Evolutionary conservation across 2,888 invertebrate genomes (phyloP).

Genomic region (Conchocele bisecta): DNA sequence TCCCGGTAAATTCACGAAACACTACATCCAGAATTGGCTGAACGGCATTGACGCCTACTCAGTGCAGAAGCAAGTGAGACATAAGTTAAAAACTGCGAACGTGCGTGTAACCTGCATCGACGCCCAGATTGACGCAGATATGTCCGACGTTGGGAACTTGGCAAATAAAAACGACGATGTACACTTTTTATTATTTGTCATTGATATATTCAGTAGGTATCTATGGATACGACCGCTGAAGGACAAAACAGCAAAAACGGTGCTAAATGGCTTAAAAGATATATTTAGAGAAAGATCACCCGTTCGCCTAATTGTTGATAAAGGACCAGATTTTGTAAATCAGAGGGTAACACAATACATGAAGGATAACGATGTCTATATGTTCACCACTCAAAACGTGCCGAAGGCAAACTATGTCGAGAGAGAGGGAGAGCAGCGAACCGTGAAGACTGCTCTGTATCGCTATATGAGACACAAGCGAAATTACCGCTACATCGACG

Average conservation of each 20-base stretch:
- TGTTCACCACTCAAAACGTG: conserved; percentile 40
- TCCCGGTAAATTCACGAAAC: conserved; percentile 26
- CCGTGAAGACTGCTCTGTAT: conserved; percentile 39
- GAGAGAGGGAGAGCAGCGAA: conserved; percentile 41
- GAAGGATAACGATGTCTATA: conserved; percentile 36
- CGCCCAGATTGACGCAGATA: conserved; percentile 39
- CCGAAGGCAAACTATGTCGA: conserved; percentile 48
- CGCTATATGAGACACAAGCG: conserved; percentile 42
- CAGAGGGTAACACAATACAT: conserved; percentile 45
- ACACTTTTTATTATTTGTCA: conserved; percentile 34
- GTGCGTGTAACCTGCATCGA: conserved; percentile 35
- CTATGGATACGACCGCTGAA: conserved; percentile 38
- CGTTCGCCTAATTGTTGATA: conserved; percentile 8
- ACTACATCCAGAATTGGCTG: conserved; percentile 29
- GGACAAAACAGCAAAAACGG: conserved; percentile 23
- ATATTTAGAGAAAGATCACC: conserved; percentile 20
- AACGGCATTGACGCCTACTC: conserved; percentile 37
- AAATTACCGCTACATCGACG: conserved; percentile 43
- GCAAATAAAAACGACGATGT: conserved; percentile 37
- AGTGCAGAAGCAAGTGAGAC: conserved; percentile 30
- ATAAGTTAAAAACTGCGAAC: conserved; percentile 32
- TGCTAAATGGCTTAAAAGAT: conserved; percentile 29
- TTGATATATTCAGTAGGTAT: conserved; percentile 43
- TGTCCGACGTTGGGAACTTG: conserved; percentile 28
- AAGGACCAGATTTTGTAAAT: conserved; percentile 25